Evolutionary conservation across 2,113 vertebrate species (phyloP).

Genomic region (Pedionomus torquatus): DNA sequence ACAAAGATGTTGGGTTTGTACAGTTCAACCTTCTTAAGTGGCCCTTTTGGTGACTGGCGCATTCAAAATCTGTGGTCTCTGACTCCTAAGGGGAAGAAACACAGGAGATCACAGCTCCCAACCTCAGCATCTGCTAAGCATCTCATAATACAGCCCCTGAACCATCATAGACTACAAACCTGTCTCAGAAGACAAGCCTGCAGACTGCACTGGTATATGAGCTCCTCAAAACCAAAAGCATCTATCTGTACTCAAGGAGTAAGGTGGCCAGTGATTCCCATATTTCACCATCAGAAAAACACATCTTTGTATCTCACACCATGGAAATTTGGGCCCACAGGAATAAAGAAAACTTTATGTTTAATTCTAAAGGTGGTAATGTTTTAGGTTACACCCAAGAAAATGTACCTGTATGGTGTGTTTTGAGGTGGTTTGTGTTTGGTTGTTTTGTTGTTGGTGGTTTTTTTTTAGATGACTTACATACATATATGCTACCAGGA

Average conservation of each 20-base stretch:
- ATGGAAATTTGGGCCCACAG: background rate
- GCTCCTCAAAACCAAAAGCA: background rate
- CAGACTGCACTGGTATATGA: background rate
- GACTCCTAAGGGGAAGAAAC: background rate
- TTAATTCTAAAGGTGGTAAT: background rate
- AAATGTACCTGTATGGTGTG: background rate
- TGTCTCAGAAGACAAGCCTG: background rate
- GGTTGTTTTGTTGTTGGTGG: no score
- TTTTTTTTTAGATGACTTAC: background rate
- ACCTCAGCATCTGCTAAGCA: background rate
- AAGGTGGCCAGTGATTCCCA: background rate
- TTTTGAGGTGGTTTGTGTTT: background rate
- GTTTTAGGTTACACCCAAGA: background rate
- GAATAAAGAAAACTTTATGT: background rate
- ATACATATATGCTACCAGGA: background rate
- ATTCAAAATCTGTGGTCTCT: background rate
- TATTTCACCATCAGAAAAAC: background rate
- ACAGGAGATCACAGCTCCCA: background rate
- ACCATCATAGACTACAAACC: background rate
- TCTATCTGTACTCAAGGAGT: background rate
- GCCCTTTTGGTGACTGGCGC: rapidly evolving
- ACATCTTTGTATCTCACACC: background rate
- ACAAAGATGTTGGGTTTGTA: background rate
- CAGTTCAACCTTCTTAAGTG: background rate
- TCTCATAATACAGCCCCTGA: background rate